phyloP scores from a whole-genome alignment of 2,797 vertebrate genomes.

The Poecilia velifera region DNA sequence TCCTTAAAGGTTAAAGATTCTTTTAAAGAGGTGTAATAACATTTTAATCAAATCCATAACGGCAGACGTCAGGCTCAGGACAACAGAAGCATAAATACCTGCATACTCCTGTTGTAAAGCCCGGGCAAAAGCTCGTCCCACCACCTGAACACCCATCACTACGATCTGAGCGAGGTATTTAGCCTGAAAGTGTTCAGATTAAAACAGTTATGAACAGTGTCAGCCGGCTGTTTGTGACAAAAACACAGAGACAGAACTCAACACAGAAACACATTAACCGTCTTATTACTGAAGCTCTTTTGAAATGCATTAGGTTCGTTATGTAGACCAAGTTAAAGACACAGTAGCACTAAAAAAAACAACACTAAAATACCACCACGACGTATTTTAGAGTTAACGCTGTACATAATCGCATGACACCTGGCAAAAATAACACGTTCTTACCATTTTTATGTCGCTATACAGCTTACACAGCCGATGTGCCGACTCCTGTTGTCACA shows the following conservation, averaged over 20 bases:
- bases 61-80: neutral
- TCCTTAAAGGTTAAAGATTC: neutral
- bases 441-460: slow-evolving; percentile 61
- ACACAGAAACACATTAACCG: neutral
- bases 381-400: neutral
- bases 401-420: neutral
- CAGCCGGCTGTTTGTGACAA: neutral
- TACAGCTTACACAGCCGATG: neutral
- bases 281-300: neutral
- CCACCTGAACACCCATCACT: slow-evolving; percentile 94
- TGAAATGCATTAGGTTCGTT: neutral
- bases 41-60: too few species aligned
- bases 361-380: too few species aligned
- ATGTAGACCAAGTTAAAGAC: neutral
- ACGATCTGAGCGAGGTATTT: slow-evolving; percentile 95
- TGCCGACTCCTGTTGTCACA: slow-evolving; percentile 23
- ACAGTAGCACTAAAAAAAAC: neutral
- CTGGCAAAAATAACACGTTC: neutral
- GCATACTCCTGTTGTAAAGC: slow-evolving; percentile 93
- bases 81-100: slow-evolving; percentile 75
- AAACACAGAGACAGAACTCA: neutral
- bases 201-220: neutral
- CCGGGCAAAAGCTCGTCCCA: slow-evolving; percentile 92
- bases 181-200: slow-evolving; percentile 79
- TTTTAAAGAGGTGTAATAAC: neutral